Percentiles rank a stretch among this genome's conserved stretches.
These are phyloP conservation scores for Pelagia noctiluca DNA, from an alignment of 30 jellyfish, hydroid and myxozoan species.

Conservation along the genomic window DNA sequence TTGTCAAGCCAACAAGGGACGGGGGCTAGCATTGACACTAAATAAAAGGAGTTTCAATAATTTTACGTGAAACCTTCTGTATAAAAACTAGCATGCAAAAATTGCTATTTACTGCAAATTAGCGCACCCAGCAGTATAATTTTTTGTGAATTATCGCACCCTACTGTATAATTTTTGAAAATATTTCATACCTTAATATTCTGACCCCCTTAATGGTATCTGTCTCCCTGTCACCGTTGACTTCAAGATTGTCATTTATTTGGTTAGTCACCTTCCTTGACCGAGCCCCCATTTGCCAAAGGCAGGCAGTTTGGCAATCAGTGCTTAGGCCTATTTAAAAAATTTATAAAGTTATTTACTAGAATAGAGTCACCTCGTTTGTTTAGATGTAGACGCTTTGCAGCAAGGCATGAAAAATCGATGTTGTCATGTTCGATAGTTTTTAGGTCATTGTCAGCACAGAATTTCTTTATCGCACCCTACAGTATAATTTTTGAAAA, in stretches of 20 bases:
- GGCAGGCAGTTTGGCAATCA: not conserved
- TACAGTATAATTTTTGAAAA: too few relatives aligned
- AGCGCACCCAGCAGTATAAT: too few relatives aligned
- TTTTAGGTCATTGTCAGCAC: not conserved
- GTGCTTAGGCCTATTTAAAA: constrained; percentile 10
- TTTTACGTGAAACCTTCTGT: too few relatives aligned
- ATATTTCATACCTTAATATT: too few relatives aligned
- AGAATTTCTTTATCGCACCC: not conserved
- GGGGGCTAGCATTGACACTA: too few relatives aligned
- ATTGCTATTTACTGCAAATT: too few relatives aligned
- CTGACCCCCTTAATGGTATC: not conserved
- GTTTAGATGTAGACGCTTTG: constrained; percentile 40
- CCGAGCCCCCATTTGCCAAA: constrained; percentile 1
- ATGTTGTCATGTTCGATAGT: not conserved
- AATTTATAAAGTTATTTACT: constrained; percentile 22
- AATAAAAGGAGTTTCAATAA: too few relatives aligned
- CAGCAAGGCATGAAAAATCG: constrained; percentile 20
- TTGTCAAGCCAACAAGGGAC: too few relatives aligned
- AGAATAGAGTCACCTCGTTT: constrained; percentile 35
- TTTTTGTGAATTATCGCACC: too few relatives aligned
- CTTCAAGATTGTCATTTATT: not conserved
- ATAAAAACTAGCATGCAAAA: too few relatives aligned
- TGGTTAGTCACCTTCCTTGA: not conserved
- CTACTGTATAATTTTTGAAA: too few relatives aligned
- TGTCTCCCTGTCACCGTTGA: not conserved